A percentile compares a stretch with the other conserved stretches of the same genome.
Evolutionary conservation across 2,113 vertebrate genomes (phyloP).

Genomic region (Dendrocopos noguchii): DNA sequence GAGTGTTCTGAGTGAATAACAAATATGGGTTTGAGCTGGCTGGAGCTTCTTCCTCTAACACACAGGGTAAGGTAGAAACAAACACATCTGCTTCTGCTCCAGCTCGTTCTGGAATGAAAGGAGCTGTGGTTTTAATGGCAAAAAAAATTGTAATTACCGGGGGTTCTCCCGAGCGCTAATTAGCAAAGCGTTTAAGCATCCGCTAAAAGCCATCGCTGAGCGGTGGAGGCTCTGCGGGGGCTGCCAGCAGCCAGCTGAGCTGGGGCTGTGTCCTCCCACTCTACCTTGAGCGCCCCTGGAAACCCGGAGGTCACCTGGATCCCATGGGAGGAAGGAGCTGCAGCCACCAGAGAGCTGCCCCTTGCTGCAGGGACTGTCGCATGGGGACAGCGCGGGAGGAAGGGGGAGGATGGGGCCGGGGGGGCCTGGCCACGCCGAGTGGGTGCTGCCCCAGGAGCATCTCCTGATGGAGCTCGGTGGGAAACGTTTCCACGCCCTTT

Average conservation of each 20-base stretch:
- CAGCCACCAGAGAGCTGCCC: neutral
- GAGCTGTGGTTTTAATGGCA: conserved; percentile 10
- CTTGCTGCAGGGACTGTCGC: rapidly evolving
- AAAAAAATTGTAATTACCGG: neutral
- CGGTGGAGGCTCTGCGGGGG: neutral
- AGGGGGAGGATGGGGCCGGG: neutral
- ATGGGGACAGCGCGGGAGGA: rapidly evolving
- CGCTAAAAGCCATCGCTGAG: neutral
- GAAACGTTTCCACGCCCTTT: neutral
- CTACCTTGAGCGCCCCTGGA: neutral
- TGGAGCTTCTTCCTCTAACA: conserved; percentile 14
- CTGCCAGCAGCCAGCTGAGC: neutral
- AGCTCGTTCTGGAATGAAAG: conserved; percentile 4
- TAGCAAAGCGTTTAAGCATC: neutral
- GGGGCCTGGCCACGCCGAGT: rapidly evolving
- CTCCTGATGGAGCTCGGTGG: neutral
- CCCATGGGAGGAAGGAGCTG: neutral
- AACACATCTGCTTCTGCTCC: conserved; percentile 14
- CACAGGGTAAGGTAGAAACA: conserved; percentile 17
- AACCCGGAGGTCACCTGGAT: neutral
- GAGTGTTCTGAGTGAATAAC: conserved; percentile 55
- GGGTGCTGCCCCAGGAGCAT: neutral
- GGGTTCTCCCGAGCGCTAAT: neutral
- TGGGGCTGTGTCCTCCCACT: neutral
- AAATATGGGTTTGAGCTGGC: conserved; percentile 64